phyloP scores from a whole-genome alignment of 64 coral and sea anemone species.

The Actinia equina region DNA sequence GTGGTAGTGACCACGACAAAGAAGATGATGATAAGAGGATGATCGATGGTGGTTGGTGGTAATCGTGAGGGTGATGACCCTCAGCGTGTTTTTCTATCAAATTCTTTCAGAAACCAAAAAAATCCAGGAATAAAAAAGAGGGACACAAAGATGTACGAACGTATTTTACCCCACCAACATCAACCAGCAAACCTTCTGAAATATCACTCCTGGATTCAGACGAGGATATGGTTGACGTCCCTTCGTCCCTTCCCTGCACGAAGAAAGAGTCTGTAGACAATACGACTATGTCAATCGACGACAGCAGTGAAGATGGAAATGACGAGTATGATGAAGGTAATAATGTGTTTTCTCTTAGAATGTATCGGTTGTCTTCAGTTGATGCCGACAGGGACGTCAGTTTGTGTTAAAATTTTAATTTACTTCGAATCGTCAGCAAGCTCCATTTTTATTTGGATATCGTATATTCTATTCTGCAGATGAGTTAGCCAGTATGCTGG shows the following conservation, averaged over 20 bases:
- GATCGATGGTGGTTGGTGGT: no score
- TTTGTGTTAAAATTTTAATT: no score
- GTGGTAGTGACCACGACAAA: no score
- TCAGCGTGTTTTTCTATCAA: not conserved
- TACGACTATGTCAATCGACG: not conserved
- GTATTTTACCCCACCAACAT: conserved; percentile 27
- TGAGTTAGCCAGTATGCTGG: not conserved
- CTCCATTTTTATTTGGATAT: not conserved
- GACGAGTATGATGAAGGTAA: not conserved
- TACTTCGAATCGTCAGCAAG: no score
- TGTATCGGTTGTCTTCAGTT: no score
- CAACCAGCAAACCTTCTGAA: not conserved
- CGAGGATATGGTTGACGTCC: not conserved
- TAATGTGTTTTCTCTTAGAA: not conserved
- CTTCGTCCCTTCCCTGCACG: not conserved
- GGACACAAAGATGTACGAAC: conserved; percentile 39
- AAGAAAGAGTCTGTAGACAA: not conserved
- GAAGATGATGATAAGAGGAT: not conserved
- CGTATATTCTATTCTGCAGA: not conserved
- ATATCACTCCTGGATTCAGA: not conserved
- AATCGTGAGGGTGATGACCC: not conserved
- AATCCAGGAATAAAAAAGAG: conserved; percentile 17
- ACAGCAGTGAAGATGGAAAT: not conserved
- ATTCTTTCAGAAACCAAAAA: conserved; percentile 28
- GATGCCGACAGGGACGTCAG: no score